Evolutionary conservation across 2,113 vertebrate species (phyloP), one percentile per base, ranked within the genome.

Genomic region (Xenopus laevis): DNA sequence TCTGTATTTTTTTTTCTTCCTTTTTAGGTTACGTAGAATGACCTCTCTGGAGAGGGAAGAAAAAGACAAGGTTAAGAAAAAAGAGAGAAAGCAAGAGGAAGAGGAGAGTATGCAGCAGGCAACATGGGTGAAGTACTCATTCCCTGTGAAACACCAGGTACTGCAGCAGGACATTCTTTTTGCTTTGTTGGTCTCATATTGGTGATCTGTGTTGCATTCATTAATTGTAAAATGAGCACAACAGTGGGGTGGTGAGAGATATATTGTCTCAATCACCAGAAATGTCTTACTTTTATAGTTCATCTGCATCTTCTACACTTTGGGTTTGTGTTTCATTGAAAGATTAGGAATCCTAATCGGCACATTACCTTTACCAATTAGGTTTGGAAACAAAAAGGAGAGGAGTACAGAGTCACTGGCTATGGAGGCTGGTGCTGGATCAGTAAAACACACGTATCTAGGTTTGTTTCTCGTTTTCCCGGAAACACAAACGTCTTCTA

Each of bases 341-440:
- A 40, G 2, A 40, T 40, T 40, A 6, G 1, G 6, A 40, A 40
- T 40, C 33, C 33, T 40, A 40, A 40, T 40, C 33, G 1, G 33
- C 2, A 4, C 33, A 40, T 7, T 40, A 9, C 8, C 33, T 4
- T 40, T 40, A 40, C 33, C 33, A 3, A 40, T 7, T 71, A 99
- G 97, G 97, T 99, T 81, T 99, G 97, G 97, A 99, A 99, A 81
- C 97, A 99, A 83, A 99, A 99, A 85, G 97, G 97, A 74, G 97
- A 99, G 77, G 97, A 99, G 80, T 99, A 99, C 76, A 92, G 97
- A 71, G 95, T 99, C 74, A 99, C 97, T 0, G 97, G 97, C 10
- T 99, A 98, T 8, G 97, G 97, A 18, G 97, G 97, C 58, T 99
- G 97, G 97, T 96, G 93, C 83, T 99, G 97, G 96, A 92, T 98